These are phyloP conservation scores for Suillia variegata DNA, from an alignment of 2,888 invertebrate species.

Conservation along the genomic window DNA sequence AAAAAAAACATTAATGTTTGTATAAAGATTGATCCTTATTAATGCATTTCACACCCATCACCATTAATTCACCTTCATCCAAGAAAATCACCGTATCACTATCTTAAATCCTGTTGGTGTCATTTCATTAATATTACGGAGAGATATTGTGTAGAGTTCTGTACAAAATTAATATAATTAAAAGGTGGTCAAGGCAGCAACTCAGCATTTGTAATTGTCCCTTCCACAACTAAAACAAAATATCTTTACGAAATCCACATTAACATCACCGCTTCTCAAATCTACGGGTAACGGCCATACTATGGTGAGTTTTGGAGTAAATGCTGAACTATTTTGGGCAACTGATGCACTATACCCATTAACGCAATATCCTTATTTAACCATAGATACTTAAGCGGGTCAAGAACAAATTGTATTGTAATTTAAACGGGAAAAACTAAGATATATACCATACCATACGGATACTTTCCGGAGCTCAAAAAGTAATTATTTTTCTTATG, in stretches of 20 bases:
- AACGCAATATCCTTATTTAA: neutral
- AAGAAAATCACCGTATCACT: conserved; percentile 44
- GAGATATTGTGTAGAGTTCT: conserved; percentile 27
- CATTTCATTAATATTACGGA: conserved; percentile 38
- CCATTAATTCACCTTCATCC: conserved; percentile 4
- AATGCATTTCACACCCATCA: neutral
- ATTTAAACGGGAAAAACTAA: too few species aligned
- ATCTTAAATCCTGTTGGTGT: conserved; percentile 50
- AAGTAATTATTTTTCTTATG: too few species aligned
- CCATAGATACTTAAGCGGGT: neutral
- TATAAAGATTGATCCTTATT: too few species aligned
- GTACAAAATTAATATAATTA: conserved; percentile 22
- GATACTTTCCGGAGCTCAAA: too few species aligned
- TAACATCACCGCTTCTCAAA: conserved; percentile 3
- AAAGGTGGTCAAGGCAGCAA: conserved; percentile 21
- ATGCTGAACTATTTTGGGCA: neutral
- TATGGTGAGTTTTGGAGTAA: neutral
- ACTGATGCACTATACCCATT: neutral
- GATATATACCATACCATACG: too few species aligned
- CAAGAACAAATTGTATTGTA: too few species aligned
- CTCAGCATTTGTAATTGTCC: conserved; percentile 29
- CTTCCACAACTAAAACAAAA: conserved; percentile 16
- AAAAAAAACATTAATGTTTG: too few species aligned
- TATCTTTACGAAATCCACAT: conserved; percentile 3
- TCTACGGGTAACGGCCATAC: neutral